phyloP scores from a whole-genome alignment of 2,113 vertebrate genomes.

The Lepisosteus oculatus region DNA sequence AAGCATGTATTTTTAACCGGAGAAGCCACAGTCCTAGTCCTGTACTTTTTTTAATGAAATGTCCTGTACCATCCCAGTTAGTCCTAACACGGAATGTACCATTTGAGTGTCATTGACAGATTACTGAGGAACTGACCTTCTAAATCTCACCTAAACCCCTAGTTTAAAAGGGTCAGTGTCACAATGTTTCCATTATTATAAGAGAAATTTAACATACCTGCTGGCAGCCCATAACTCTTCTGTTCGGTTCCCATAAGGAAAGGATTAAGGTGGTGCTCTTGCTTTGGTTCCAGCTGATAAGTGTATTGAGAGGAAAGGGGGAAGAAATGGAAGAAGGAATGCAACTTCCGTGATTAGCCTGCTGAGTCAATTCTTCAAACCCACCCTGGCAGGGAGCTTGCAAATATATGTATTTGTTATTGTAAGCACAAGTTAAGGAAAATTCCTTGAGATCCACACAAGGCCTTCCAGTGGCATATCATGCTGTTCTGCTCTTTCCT shows the following conservation, averaged over 20 bases:
- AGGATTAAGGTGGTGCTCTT: slow-evolving; percentile 67
- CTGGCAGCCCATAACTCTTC: slow-evolving; percentile 71
- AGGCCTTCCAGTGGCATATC: slow-evolving; percentile 44
- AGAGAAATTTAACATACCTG: slow-evolving; percentile 84
- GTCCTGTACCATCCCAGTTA: too few species aligned
- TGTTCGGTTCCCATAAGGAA: slow-evolving; percentile 70
- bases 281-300: slow-evolving; percentile 48
- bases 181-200: slow-evolving; percentile 64
- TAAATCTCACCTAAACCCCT: slow-evolving; percentile 62
- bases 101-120: slow-evolving; percentile 46
- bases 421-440: slow-evolving; percentile 55
- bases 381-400: slow-evolving; percentile 53
- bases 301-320: slow-evolving; percentile 41
- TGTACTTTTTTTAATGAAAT: too few species aligned
- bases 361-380: slow-evolving; percentile 61
- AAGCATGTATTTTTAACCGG: too few species aligned
- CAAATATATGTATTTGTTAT: slow-evolving; percentile 53
- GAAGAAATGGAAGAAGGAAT: slow-evolving; percentile 55
- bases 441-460: slow-evolving; percentile 49
- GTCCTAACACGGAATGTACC: too few species aligned
- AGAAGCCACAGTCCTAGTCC: too few species aligned
- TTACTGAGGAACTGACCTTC: slow-evolving; percentile 60
- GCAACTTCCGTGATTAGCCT: slow-evolving; percentile 53
- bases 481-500: slow-evolving; percentile 42
- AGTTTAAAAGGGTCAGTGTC: slow-evolving; percentile 61